A percentile compares a stretch with the other conserved stretches of the same genome.
phyloP scores from a whole-genome alignment of 2,113 vertebrate genomes.

The Pyxicephalus adspersus region DNA sequence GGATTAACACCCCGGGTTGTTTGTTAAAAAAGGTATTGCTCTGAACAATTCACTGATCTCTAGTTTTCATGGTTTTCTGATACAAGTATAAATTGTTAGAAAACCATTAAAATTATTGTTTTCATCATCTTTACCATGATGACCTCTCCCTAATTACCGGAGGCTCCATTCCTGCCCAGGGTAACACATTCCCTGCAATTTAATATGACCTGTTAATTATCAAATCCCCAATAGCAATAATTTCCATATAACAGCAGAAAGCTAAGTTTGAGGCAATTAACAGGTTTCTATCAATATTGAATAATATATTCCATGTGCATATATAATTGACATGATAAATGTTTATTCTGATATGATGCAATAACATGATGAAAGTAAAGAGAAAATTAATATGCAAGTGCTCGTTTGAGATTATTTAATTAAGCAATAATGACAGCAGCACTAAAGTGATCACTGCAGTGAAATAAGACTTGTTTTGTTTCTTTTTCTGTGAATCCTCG shows the following conservation, averaged over 20 bases:
- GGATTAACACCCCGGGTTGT: too few relatives aligned
- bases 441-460: background rate
- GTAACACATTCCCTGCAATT: background rate
- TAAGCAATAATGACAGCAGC: conserved; percentile 4
- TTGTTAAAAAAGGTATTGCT: too few relatives aligned
- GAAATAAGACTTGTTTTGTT: background rate
- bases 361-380: background rate
- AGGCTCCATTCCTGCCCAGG: background rate
- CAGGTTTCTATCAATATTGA: background rate
- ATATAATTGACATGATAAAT: conserved; percentile 7
- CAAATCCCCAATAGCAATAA: background rate
- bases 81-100: too few relatives aligned
- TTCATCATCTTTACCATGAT: background rate
- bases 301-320: background rate
- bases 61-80: too few relatives aligned
- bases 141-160: background rate
- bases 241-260: background rate
- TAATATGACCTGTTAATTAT: conserved; percentile 2
- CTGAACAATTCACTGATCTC: too few relatives aligned
- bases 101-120: too few relatives aligned
- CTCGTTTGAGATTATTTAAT: conserved; percentile 11
- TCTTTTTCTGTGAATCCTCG: background rate
- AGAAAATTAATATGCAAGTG: conserved; percentile 11
- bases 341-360: background rate
- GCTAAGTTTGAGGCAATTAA: background rate